These are phyloP conservation scores for Oegoconia quadripuncta DNA, from an alignment of 2,888 invertebrate genomes.

Conservation along the genomic window DNA sequence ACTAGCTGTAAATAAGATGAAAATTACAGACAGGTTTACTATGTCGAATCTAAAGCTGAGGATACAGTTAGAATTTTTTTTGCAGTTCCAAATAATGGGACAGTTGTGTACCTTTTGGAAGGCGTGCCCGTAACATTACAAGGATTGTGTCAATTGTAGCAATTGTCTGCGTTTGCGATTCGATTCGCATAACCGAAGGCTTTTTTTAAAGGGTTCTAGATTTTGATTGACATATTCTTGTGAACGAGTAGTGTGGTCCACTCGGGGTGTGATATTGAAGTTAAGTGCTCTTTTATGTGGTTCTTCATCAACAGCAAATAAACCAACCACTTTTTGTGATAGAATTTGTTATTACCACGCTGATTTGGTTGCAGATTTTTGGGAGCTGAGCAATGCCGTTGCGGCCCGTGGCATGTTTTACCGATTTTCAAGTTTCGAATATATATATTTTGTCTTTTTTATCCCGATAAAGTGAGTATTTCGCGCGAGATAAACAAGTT, in stretches of 20 bases:
- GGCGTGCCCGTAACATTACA: conserved; percentile 15
- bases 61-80: conserved; percentile 10
- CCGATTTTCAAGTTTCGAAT: too few species aligned
- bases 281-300: not conserved
- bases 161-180: conserved; percentile 37
- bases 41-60: not conserved
- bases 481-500: too few species aligned
- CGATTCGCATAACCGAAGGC: conserved; percentile 34
- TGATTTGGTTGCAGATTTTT: too few species aligned
- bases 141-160: conserved; percentile 17
- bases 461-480: too few species aligned
- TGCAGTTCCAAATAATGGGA: conserved; percentile 3
- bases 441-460: too few species aligned
- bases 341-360: too few species aligned
- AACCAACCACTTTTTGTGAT: too few species aligned
- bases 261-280: not conserved
- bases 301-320: too few species aligned
- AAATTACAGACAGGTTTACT: not conserved
- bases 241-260: not conserved
- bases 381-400: too few species aligned
- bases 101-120: conserved; percentile 4
- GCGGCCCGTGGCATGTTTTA: too few species aligned
- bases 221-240: conserved; percentile 5
- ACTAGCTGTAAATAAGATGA: not conserved
- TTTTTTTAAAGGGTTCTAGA: conserved; percentile 1